These are phyloP conservation scores for Oikopleura vanhoeffeni DNA, from an alignment of 23 tunicate species.

Conservation along the genomic window DNA sequence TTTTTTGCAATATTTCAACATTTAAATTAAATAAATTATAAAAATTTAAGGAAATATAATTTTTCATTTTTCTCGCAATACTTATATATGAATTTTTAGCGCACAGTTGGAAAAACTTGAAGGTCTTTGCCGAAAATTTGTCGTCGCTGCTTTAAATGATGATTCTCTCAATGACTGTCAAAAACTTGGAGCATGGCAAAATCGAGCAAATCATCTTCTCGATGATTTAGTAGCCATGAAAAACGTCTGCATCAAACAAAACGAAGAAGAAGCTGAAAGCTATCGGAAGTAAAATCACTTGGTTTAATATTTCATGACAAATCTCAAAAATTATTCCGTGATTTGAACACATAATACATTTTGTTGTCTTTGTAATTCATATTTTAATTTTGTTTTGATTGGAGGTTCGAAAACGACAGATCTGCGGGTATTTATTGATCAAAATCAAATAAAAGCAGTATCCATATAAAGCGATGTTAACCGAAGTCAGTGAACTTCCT, in stretches of 20 bases:
- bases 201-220: background rate
- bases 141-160: background rate
- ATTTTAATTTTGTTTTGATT: too few species aligned
- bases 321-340: background rate
- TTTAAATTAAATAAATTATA: too few species aligned
- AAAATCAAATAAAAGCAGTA: too few species aligned
- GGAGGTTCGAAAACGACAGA: too few species aligned
- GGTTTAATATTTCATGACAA: background rate
- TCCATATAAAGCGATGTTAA: too few species aligned
- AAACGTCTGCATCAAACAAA: background rate
- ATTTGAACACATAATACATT: too few species aligned
- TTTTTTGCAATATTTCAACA: too few species aligned
- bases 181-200: constrained; percentile 8
- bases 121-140: background rate
- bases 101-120: background rate
- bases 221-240: constrained; percentile 4
- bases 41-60: too few species aligned
- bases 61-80: too few species aligned
- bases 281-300: background rate
- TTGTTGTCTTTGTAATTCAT: too few species aligned
- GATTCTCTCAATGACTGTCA: background rate
- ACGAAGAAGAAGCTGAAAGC: background rate
- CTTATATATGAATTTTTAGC: background rate
- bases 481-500: too few species aligned
- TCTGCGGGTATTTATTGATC: too few species aligned